Evolutionary conservation across 2,888 invertebrate species (phyloP).

Genomic region (Nudaria mundana): DNA sequence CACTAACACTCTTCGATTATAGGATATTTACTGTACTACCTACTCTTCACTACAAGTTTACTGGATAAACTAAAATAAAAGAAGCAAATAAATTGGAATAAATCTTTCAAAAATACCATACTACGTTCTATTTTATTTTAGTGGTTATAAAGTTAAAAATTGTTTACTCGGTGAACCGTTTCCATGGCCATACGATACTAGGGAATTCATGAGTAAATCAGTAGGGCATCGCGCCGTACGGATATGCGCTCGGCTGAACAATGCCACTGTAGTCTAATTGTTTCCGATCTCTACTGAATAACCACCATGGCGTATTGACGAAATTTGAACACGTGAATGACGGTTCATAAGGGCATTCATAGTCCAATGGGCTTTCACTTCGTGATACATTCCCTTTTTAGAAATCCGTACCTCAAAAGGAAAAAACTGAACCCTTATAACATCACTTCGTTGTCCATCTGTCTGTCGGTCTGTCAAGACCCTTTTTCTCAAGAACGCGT

Average conservation of each 20-base stretch:
- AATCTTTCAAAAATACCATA: conserved; percentile 1
- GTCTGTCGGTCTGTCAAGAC: no score
- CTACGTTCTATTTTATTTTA: conserved; percentile 3
- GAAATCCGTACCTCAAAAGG: no score
- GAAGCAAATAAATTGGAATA: no score
- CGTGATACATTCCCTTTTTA: conserved; percentile 20
- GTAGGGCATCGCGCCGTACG: conserved; percentile 63
- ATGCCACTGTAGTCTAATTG: conserved; percentile 77
- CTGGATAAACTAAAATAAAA: conserved; percentile 28
- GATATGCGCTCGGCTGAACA: conserved; percentile 76
- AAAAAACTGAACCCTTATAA: no score
- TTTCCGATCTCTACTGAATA: conserved; percentile 77
- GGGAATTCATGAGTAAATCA: conserved; percentile 61
- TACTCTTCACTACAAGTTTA: no score
- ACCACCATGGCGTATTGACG: conserved; percentile 66
- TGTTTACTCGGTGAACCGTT: conserved; percentile 24
- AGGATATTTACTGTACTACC: no score
- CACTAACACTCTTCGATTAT: no score
- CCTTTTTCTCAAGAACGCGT: no score
- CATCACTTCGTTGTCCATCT: no score
- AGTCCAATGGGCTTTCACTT: conserved; percentile 41
- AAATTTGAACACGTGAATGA: conserved; percentile 71
- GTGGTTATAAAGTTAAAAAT: conserved; percentile 23
- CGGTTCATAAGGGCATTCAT: conserved; percentile 50
- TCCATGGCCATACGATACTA: conserved; percentile 32